Evolutionary conservation across 2,888 invertebrate genomes (phyloP), one percentile per base, ranked within the genome.

Genomic region (Epinotia bilunana): DNA sequence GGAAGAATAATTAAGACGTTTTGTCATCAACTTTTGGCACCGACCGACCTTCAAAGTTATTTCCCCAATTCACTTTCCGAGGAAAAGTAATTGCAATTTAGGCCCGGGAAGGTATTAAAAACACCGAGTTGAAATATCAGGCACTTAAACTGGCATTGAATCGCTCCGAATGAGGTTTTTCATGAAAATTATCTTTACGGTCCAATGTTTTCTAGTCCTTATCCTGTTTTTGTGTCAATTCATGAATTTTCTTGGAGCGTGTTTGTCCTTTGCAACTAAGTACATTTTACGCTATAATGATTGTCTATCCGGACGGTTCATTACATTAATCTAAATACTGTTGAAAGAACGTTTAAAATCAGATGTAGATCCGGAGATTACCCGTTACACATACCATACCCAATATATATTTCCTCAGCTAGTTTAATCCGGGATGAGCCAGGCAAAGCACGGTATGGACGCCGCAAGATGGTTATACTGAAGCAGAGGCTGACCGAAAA

Each of bases 11-110:
- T 72, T 49, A 65, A 58, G 64, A 57, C 72, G 64, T 64, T 65
- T 46, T 58, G 58, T 72, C 72, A 72, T 72, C 72, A 46, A 58
- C 23, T 65, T 65, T 58, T 64, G 72, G 58, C 64, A 33, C 55
- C 62, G 33, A n/a, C 20, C 20, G 39, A n/a, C 63, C 39, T 46
- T 7, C 58, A n/a, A 49, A 46, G 57, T 58, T 58, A 72, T 65
- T 65, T 46, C 57, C 9, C 28, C 43, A 28, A 46, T 28, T 43
- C 11, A 2, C 12, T 13, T 46, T 6, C 33, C 28, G n/a, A n/a
- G n/a, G 53, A 7, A n/a, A 55, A 71, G 60, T 63, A 57, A 55
- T 72, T 13, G 39, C 13, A 62, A 72, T 55, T 71, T 28, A 53
- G 43, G n/a, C 16, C 39, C 39, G 23, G 60, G 33, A 63, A 63